Evolutionary conservation across 1,140 invertebrate genomes (phyloP).

Genomic region (Matsumurasca onukii): DNA sequence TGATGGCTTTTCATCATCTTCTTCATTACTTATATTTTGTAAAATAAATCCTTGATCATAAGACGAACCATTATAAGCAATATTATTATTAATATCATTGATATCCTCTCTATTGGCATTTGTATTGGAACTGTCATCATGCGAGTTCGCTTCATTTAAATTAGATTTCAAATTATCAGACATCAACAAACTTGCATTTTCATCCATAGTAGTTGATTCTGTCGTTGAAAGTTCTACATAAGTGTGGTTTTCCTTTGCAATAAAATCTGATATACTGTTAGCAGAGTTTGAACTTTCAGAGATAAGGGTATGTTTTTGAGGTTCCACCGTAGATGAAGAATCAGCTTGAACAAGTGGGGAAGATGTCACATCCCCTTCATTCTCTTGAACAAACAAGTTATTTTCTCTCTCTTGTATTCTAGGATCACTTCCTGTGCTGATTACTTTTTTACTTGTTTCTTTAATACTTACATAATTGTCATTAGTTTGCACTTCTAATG

Average conservation of each 20-base stretch:
- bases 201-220: not conserved
- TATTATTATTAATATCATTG: slow-evolving; percentile 8
- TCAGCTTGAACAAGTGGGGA: slow-evolving; percentile 7
- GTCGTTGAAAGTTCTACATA: not conserved
- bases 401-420: slow-evolving; percentile 21
- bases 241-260: slow-evolving; percentile 10
- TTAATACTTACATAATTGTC: not conserved
- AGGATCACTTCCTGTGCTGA: slow-evolving; percentile 8
- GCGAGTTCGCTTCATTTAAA: no score
- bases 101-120: not conserved
- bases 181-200: not conserved
- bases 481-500: not conserved
- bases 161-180: no score
- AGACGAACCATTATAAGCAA: not conserved
- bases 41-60: slow-evolving; percentile 17
- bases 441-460: not conserved
- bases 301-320: not conserved
- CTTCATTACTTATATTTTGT: slow-evolving; percentile 20
- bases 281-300: not conserved
- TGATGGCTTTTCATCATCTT: slow-evolving; percentile 24
- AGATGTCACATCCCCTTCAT: slow-evolving; percentile 9
- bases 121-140: no score
- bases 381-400: not conserved
- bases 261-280: slow-evolving; percentile 2
- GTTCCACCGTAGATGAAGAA: not conserved